A percentile compares a stretch with the other conserved stretches of the same genome.
Evolutionary conservation across 2,113 vertebrate genomes (phyloP).

Genomic region (Ramphastos sulfuratus): DNA sequence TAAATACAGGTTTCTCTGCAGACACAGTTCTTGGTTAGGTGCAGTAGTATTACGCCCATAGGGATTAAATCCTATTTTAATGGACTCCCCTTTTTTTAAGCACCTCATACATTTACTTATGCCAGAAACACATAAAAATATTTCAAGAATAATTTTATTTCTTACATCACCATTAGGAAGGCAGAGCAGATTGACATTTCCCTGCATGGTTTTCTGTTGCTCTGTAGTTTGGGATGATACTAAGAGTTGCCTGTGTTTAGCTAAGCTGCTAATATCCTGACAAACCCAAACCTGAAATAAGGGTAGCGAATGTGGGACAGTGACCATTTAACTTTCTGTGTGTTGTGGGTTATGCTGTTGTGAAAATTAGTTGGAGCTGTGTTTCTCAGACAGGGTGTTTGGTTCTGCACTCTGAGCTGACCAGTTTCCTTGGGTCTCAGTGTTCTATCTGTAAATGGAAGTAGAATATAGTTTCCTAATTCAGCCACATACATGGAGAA

Average conservation of each 20-base stretch:
- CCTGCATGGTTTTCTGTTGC: neutral
- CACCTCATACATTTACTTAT: slow-evolving; percentile 31
- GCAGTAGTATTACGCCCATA: neutral
- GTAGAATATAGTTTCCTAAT: neutral
- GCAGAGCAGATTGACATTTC: neutral
- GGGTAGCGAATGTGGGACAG: rapidly evolving
- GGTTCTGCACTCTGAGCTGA: neutral
- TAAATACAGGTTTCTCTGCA: slow-evolving; percentile 21
- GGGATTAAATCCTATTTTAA: slow-evolving; percentile 52
- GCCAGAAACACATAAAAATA: slow-evolving; percentile 48
- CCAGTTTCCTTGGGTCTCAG: neutral
- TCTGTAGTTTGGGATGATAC: neutral
- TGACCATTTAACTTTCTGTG: neutral
- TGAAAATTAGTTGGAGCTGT: neutral
- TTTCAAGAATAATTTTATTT: slow-evolving; percentile 35
- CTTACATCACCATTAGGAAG: neutral
- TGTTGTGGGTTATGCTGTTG: no score
- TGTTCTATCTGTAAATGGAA: neutral
- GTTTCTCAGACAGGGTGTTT: neutral
- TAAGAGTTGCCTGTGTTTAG: no score
- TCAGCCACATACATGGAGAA: neutral
- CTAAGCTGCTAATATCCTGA: neutral
- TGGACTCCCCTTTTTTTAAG: slow-evolving; percentile 31
- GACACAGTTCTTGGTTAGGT: slow-evolving; percentile 28
- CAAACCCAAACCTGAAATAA: neutral